Evolutionary conservation across 2,888 invertebrate genomes (phyloP).

Genomic region (Emmelina monodactyla): DNA sequence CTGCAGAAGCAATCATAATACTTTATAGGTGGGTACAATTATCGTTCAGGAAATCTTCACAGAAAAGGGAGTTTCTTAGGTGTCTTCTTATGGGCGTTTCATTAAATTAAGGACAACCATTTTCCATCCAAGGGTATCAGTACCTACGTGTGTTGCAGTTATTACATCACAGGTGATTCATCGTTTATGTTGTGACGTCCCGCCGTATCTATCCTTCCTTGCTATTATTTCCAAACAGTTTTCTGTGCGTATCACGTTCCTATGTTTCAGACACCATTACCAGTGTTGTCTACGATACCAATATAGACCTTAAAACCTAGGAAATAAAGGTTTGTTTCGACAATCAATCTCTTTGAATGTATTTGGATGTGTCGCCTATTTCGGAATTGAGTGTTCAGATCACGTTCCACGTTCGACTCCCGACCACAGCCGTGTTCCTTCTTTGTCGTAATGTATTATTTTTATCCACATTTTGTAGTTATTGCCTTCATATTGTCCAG

Average conservation of each 20-base stretch:
- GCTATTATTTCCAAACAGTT: conserved; percentile 28
- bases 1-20: too few relatives aligned
- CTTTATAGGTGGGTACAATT: too few relatives aligned
- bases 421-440: conserved; percentile 34
- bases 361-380: conserved; percentile 25
- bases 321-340: conserved; percentile 14
- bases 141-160: too few relatives aligned
- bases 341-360: neutral
- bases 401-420: conserved; percentile 47
- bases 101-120: too few relatives aligned
- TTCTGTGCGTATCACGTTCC: conserved; percentile 41
- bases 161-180: too few relatives aligned
- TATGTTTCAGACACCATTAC: conserved; percentile 24
- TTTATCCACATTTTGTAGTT: conserved; percentile 50
- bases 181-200: too few relatives aligned
- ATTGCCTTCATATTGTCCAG: conserved; percentile 37
- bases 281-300: neutral
- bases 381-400: conserved; percentile 37
- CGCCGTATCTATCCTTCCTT: conserved; percentile 7
- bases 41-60: too few relatives aligned
- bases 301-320: conserved; percentile 16
- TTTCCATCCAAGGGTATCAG: too few relatives aligned
- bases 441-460: conserved; percentile 35
- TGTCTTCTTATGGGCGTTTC: too few relatives aligned
- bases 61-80: too few relatives aligned